phyloP scores from a whole-genome alignment of 1,140 invertebrate genomes.

The Lasioglossum baleicum region DNA sequence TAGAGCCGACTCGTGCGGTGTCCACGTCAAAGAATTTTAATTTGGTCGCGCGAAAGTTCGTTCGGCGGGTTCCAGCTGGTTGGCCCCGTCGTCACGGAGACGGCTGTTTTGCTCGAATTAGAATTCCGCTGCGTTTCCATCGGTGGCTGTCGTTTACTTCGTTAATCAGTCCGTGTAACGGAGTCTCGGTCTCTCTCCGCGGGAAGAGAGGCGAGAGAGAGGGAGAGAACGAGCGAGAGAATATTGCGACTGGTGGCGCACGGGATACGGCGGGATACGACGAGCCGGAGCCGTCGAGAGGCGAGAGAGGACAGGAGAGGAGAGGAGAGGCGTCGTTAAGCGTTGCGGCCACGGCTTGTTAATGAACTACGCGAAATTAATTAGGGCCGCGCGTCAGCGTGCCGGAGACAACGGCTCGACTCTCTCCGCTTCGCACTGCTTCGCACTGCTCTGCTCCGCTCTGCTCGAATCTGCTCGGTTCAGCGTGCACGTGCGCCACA shows the following conservation, averaged over 20 bases:
- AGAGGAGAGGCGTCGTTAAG: slow-evolving; percentile 54
- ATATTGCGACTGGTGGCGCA: slow-evolving; percentile 37
- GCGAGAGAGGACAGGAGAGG: not conserved
- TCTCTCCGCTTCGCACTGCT: not conserved
- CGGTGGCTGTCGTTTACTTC: slow-evolving; percentile 45
- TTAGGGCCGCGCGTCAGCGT: slow-evolving; percentile 56
- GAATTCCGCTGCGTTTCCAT: slow-evolving; percentile 32
- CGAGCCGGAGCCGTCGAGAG: not conserved
- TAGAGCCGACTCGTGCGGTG: no score
- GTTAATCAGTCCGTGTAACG: slow-evolving; percentile 43
- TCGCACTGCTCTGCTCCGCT: no score
- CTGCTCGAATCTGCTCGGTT: no score
- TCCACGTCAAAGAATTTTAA: slow-evolving; percentile 39
- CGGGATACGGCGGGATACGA: slow-evolving; percentile 31
- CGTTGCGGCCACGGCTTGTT: slow-evolving; percentile 56
- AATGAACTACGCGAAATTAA: slow-evolving; percentile 66
- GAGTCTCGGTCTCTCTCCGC: slow-evolving; percentile 22
- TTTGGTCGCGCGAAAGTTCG: slow-evolving; percentile 24
- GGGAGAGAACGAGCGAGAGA: not conserved
- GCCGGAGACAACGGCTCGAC: slow-evolving; percentile 45
- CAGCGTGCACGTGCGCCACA: slow-evolving; percentile 22
- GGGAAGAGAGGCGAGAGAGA: no score
- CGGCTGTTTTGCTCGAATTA: slow-evolving; percentile 26
- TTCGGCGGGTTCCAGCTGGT: no score
- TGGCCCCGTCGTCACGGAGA: not conserved